Percentiles rank a stretch among this genome's conserved stretches.
Evolutionary conservation across 2,888 invertebrate genomes (phyloP).

Genomic region (Nebria brevicollis): DNA sequence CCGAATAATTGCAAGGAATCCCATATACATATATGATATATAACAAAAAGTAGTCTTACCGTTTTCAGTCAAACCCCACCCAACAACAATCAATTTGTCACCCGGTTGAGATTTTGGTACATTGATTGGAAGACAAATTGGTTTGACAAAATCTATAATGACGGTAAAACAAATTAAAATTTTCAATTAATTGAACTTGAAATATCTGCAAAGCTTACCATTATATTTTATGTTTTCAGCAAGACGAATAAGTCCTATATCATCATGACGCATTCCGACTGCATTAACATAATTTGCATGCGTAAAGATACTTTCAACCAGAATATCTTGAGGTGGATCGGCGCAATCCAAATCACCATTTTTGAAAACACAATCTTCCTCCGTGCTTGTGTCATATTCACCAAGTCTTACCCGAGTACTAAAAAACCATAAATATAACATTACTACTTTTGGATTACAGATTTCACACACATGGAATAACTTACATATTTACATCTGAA

Average conservation of each 20-base stretch:
- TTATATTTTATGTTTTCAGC: conserved; percentile 15
- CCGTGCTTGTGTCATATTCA: conserved; percentile 63
- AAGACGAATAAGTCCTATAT: conserved; percentile 54
- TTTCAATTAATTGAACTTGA: neutral
- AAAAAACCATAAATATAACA: conserved; percentile 24
- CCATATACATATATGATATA: neutral
- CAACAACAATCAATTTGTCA: conserved; percentile 56
- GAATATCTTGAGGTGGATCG: conserved; percentile 54
- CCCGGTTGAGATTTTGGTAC: conserved; percentile 55
- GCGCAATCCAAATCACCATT: conserved; percentile 52
- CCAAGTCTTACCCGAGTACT: conserved; percentile 61
- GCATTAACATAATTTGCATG: conserved; percentile 55
- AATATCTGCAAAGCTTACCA: conserved; percentile 2
- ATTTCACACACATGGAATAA: neutral
- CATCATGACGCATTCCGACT: conserved; percentile 53
- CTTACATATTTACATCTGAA: conserved; percentile 19
- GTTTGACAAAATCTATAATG: conserved; percentile 47
- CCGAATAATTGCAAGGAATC: neutral
- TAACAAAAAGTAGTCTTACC: conserved; percentile 46
- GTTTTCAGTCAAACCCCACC: conserved; percentile 59
- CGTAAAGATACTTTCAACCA: conserved; percentile 53
- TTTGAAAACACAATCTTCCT: conserved; percentile 60
- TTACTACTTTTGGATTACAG: neutral
- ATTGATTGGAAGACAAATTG: conserved; percentile 49
- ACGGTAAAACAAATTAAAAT: conserved; percentile 46